Conservation (phyloP, 2,888 invertebrate genomes). For the Nomada hirtipes region DNA sequence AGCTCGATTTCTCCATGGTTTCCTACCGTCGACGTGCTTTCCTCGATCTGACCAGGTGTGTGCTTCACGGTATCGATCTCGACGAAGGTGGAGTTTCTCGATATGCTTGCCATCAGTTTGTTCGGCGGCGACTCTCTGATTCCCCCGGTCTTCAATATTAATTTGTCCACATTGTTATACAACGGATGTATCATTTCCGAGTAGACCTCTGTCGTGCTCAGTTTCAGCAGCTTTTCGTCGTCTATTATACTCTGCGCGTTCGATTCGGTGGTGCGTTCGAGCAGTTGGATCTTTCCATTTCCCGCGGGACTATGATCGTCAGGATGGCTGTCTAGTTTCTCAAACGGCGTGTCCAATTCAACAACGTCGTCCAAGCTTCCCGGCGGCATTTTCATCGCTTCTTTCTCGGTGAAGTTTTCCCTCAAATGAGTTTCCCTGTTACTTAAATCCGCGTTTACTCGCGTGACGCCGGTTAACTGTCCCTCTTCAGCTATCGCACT, state of each 20-base stretch:
- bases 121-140: conserved; percentile 26
- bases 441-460: not conserved
- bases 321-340: conserved; percentile 49
- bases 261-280: conserved; percentile 51
- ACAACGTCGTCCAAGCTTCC: conserved; percentile 61
- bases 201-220: conserved; percentile 73
- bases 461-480: not conserved
- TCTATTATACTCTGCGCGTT: conserved; percentile 59
- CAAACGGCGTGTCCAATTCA: conserved; percentile 65
- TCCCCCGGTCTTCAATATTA: conserved; percentile 46
- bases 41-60: conserved; percentile 50
- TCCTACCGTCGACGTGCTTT: conserved; percentile 10
- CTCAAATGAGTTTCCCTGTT: not conserved
- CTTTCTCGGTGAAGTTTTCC: conserved; percentile 28
- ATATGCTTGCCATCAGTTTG: conserved; percentile 36
- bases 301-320: conserved; percentile 53
- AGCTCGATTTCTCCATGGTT: conserved; percentile 7
- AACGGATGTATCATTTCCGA: conserved; percentile 72
- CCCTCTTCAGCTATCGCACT: not conserved
- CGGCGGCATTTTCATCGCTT: conserved; percentile 12
- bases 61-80: conserved; percentile 72
- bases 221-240: conserved; percentile 62
- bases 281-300: conserved; percentile 62
- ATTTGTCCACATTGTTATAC: conserved; percentile 71
- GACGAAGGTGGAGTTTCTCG: conserved; percentile 79